phyloP scores from a whole-genome alignment of 2,797 vertebrate species.

The Amazona ochrocephala region DNA sequence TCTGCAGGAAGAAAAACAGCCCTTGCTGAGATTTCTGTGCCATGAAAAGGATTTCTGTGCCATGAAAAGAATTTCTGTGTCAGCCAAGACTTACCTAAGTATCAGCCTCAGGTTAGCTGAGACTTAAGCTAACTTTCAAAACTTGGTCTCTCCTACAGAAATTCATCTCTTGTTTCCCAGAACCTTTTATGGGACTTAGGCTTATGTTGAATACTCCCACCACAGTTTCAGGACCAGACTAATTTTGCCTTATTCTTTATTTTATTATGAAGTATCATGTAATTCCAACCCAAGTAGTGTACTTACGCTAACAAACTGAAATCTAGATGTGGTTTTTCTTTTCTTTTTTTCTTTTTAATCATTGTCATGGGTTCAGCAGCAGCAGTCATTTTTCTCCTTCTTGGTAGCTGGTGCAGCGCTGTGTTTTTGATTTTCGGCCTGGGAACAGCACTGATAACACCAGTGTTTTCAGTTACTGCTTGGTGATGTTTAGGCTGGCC shows the following conservation, averaged over 20 bases:
- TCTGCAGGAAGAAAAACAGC: background rate
- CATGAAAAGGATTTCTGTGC: background rate
- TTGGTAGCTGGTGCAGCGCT: too few relatives aligned
- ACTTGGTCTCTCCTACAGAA: background rate
- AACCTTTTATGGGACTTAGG: background rate
- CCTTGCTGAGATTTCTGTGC: background rate
- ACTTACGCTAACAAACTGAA: background rate
- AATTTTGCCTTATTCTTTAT: background rate
- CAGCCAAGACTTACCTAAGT: background rate
- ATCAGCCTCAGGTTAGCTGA: background rate
- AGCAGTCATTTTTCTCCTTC: too few relatives aligned
- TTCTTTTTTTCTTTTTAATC: background rate
- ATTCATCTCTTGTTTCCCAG: background rate
- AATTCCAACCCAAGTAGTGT: background rate
- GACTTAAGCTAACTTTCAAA: background rate
- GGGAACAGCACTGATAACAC: too few relatives aligned
- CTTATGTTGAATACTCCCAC: background rate
- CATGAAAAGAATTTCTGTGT: background rate
- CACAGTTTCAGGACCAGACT: background rate
- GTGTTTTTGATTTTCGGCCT: too few relatives aligned
- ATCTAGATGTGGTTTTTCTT: background rate
- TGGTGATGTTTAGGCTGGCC: too few relatives aligned
- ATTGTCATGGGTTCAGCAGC: too few relatives aligned
- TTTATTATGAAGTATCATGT: background rate
- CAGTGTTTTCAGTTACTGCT: too few relatives aligned